A percentile compares a stretch with the other conserved stretches of the same genome.
phyloP scores from a whole-genome alignment of 2,113 vertebrate species.

The Ictalurus furcatus region DNA sequence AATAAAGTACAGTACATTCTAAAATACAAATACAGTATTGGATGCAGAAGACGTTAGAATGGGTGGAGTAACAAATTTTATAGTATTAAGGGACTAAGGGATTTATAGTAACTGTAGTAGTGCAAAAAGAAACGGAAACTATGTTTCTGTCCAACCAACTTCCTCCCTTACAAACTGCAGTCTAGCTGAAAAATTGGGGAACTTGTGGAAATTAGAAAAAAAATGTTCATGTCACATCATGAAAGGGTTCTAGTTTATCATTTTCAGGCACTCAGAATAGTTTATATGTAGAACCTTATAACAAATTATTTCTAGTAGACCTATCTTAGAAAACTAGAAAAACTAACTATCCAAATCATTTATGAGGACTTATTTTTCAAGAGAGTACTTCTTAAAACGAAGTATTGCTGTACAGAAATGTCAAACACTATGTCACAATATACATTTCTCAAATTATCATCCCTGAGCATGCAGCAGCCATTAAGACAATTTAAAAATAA shows the following conservation, averaged over 20 bases:
- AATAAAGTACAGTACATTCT: neutral
- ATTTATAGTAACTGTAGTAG: neutral
- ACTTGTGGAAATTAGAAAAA: neutral
- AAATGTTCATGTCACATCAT: neutral
- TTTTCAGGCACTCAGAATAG: neutral
- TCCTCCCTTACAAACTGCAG: neutral
- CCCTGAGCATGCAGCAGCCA: neutral
- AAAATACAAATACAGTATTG: neutral
- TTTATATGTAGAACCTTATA: neutral
- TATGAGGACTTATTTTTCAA: neutral
- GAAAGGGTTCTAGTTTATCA: neutral
- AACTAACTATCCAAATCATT: neutral
- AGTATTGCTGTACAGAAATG: neutral
- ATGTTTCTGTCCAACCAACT: neutral
- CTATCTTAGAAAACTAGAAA: neutral
- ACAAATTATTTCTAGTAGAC: neutral
- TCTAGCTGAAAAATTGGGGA: neutral
- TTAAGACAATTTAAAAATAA: neutral
- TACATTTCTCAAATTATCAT: neutral
- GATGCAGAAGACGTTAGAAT: neutral
- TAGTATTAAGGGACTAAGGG: no score
- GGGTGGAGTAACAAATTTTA: neutral
- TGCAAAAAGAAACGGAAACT: constrained; percentile 7
- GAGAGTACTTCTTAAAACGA: neutral
- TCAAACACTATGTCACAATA: neutral